Evolutionary conservation across 2,797 vertebrate species (phyloP).

Genomic region (Synanceia verrucosa): DNA sequence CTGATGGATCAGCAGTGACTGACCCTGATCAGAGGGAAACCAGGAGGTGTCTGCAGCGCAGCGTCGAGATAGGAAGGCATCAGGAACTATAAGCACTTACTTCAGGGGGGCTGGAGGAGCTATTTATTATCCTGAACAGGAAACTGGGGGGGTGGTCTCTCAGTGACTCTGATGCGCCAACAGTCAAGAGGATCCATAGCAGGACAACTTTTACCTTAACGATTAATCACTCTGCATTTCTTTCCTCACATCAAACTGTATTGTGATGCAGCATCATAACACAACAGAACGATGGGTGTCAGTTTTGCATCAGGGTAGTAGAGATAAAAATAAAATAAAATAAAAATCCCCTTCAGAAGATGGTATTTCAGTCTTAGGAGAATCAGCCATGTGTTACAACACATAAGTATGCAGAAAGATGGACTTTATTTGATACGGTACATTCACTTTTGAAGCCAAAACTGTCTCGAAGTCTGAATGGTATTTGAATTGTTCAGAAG

Average conservation of each 20-base stretch:
- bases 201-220: constrained; percentile 43
- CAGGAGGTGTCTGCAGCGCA: constrained; percentile 61
- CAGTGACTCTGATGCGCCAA: constrained; percentile 56
- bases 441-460: constrained; percentile 72
- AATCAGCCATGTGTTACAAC: constrained; percentile 68
- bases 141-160: constrained; percentile 44
- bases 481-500: constrained; percentile 46
- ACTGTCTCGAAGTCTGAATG: constrained; percentile 47
- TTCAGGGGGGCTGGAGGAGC: constrained; percentile 44
- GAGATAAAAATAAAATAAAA: constrained; percentile 16
- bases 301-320: constrained; percentile 37
- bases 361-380: constrained; percentile 56
- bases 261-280: constrained; percentile 26
- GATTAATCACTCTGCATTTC: constrained; percentile 45
- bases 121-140: constrained; percentile 50
- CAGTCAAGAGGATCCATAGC: constrained; percentile 50
- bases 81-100: constrained; percentile 68
- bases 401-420: constrained; percentile 63
- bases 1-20: constrained; percentile 40
- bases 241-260: constrained; percentile 45
- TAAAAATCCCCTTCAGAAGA: constrained; percentile 26
- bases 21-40: constrained; percentile 60
- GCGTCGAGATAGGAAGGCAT: constrained; percentile 68
- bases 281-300: constrained; percentile 32
- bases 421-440: constrained; percentile 74